A percentile compares a stretch with the other conserved stretches of the same genome.
Evolutionary conservation across 2,113 vertebrate genomes (phyloP).

Genomic region (Leucopternis melanops): DNA sequence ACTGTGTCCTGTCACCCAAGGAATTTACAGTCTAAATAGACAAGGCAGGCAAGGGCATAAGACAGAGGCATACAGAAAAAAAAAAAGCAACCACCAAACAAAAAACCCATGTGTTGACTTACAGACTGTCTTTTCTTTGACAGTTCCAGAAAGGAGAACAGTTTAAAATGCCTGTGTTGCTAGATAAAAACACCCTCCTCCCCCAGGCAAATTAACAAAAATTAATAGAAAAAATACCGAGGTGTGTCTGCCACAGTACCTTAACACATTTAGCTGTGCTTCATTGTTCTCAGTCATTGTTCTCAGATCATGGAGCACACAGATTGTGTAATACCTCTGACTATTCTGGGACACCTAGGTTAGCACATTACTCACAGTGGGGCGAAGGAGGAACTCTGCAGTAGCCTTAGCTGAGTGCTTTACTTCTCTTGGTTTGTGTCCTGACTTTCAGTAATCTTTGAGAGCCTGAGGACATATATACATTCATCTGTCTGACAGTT

Average conservation of each 20-base stretch:
- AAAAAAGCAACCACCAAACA: neutral
- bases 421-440: conserved; percentile 10
- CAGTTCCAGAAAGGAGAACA: neutral
- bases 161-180: conserved; percentile 28
- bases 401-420: neutral
- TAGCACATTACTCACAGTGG: neutral
- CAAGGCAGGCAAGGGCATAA: neutral
- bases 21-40: neutral
- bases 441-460: conserved; percentile 32
- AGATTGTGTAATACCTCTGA: conserved; percentile 1
- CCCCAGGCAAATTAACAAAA: conserved; percentile 22
- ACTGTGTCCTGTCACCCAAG: neutral
- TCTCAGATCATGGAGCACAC: neutral
- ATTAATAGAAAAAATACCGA: neutral
- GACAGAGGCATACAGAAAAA: neutral
- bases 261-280: neutral
- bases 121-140: neutral
- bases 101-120: neutral
- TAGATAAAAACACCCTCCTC: conserved; percentile 1
- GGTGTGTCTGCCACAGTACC: conserved; percentile 29
- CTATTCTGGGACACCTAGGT: conserved; percentile 25
- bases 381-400: neutral
- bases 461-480: neutral
- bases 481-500: conserved; percentile 19
- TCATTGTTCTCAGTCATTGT: conserved; percentile 32